phyloP scores from a whole-genome alignment of 2,113 vertebrate species.

The Hippocampus mohnikei region DNA sequence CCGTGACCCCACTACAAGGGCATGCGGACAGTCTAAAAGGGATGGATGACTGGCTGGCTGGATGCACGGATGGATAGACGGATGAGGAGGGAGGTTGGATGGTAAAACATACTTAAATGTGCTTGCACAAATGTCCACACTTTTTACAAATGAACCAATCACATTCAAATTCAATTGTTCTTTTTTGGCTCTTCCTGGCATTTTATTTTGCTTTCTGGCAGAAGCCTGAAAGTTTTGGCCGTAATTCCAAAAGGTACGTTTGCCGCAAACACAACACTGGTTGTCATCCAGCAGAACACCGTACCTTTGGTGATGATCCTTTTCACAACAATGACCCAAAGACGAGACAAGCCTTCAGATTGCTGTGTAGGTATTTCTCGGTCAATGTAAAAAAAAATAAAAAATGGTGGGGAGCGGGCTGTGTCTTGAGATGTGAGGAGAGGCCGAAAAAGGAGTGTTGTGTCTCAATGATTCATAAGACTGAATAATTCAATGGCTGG shows the following conservation, averaged over 20 bases:
- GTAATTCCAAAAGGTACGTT: too few species aligned
- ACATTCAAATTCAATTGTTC: too few species aligned
- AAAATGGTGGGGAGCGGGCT: conserved; percentile 21
- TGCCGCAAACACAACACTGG: too few species aligned
- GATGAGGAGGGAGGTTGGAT: not conserved
- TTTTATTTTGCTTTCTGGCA: too few species aligned
- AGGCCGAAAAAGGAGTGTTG: conserved; percentile 63
- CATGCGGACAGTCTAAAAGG: conserved; percentile 13
- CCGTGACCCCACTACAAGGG: conserved; percentile 39
- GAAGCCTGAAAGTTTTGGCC: too few species aligned
- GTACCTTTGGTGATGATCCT: too few species aligned
- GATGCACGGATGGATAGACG: not conserved
- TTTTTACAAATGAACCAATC: too few species aligned
- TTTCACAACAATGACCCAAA: not conserved
- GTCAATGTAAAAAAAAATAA: conserved; percentile 35
- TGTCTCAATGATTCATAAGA: conserved; percentile 75
- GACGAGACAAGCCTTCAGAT: not conserved
- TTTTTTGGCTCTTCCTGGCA: too few species aligned
- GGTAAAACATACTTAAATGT: not conserved
- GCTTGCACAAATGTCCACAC: too few species aligned
- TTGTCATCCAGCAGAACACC: too few species aligned
- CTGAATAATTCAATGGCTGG: conserved; percentile 72
- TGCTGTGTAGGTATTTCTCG: conserved; percentile 25
- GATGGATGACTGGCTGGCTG: conserved; percentile 9
- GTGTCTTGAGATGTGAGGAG: conserved; percentile 45